Base-by-base conservation (phyloP, 1,140 invertebrate genomes). In the Bathynomus jamesi region DNA sequence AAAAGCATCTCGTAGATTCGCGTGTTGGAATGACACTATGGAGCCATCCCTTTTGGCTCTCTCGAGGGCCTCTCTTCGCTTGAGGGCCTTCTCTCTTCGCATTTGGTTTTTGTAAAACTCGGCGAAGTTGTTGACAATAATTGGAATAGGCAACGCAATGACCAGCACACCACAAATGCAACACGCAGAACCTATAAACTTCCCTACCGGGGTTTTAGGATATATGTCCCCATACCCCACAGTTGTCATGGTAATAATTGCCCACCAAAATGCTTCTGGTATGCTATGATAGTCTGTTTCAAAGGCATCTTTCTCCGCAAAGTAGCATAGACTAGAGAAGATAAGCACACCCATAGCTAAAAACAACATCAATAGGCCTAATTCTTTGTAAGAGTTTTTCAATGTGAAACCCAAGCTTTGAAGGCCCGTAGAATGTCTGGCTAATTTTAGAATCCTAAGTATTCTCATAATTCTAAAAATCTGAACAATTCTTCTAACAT, bases 71-170 rank as follows among this genome's bases (percentile, higher is more conserved):
- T 98, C 95, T 60, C 94, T 88, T 73, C 96, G 86, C 84, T 98
- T 98, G 70, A 98, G 87, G 73, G 95, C 95, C 85, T 99, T 99
- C 85, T 99, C 96, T 76, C 95, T 87, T 81, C 96, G 87, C 95
- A 98, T 98, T 89, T 98, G 96, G 84, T 98, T 98, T 87, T 98
- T 98, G 89, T 99, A 98, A 88, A 98, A 99, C 89, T 98, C 96
- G 86, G 95, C 95, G 87, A 98, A 98, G 88, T 98, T 98, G 89
- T 97, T 97, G 86, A 98, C 95, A 85, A 98, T 97, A 89, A 98
- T 96, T 83, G 94, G 94, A 90, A 99, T 98, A 87, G 96, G 96
- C 87, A 99, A 94, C 86, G 97, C 97, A 89, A 99, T 96, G 88
- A 99, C 96, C 88, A 99, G 89, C 83, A 99, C 97, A 86, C 97